Conservation (phyloP, 2,797 vertebrate genomes). For the Schizothorax lantsangensis region DNA sequence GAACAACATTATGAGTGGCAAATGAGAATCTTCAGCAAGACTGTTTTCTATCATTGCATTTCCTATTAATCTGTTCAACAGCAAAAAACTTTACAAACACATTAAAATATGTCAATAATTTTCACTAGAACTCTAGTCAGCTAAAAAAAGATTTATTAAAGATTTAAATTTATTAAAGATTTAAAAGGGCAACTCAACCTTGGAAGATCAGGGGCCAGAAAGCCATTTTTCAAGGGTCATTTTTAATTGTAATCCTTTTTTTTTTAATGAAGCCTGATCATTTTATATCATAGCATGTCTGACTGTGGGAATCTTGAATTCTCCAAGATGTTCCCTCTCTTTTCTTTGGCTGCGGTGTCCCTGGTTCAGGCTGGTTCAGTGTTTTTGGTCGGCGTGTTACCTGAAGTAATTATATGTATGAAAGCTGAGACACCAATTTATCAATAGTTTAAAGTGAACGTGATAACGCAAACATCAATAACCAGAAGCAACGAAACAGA, state of each 20-base stretch:
- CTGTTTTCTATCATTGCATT: neutral
- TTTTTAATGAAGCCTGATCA: neutral
- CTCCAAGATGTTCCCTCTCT: neutral
- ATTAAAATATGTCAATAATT: neutral
- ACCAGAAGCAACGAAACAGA: conserved; percentile 55
- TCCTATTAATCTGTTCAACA: no score
- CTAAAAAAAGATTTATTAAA: neutral
- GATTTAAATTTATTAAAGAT: no score
- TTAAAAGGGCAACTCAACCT: neutral
- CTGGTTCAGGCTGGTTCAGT: conserved; percentile 2
- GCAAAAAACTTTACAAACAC: neutral
- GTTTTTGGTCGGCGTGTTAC: conserved; percentile 38
- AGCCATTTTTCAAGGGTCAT: neutral
- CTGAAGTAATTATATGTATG: conserved; percentile 54
- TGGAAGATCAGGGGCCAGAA: neutral
- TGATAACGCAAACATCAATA: conserved; percentile 57
- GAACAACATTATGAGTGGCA: neutral
- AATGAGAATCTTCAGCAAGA: neutral
- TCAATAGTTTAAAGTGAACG: conserved; percentile 55
- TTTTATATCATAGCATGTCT: neutral
- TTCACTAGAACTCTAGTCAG: neutral
- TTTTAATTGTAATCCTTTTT: neutral
- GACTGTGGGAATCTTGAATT: neutral
- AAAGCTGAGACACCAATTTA: conserved; percentile 51
- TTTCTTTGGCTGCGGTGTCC: neutral